phyloP scores from a whole-genome alignment of 92 coral and sea anemone genomes.

The Phenganax marumi region DNA sequence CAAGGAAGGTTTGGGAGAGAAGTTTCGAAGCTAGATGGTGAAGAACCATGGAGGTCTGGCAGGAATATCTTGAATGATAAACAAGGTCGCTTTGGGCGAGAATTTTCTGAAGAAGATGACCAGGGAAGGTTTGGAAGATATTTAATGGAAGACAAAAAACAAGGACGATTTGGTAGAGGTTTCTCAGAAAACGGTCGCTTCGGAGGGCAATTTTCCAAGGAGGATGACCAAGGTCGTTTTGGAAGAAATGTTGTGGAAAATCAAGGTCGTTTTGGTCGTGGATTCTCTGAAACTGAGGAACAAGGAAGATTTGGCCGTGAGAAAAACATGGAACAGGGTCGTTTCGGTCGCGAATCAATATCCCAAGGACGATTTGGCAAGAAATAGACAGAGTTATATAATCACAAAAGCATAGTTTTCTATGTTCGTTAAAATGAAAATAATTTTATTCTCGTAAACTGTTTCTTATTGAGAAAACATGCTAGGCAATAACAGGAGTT shows the following conservation, averaged over 20 bases:
- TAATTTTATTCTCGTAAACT: not conserved
- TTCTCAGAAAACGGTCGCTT: not conserved
- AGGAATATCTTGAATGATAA: not conserved
- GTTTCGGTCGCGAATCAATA: not conserved
- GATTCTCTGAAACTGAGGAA: not conserved
- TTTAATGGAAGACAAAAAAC: not conserved
- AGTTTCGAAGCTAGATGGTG: not conserved
- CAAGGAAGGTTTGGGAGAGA: conserved; percentile 27
- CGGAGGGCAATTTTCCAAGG: not conserved
- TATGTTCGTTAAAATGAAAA: not conserved
- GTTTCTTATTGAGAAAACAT: not conserved
- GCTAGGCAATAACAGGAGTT: not conserved
- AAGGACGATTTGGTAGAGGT: conserved; percentile 2
- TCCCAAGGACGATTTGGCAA: not conserved
- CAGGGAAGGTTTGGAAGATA: conserved; percentile 36
- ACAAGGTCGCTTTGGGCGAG: conserved; percentile 29
- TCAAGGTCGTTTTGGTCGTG: not conserved
- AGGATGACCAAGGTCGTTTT: not conserved
- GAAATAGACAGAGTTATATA: not conserved
- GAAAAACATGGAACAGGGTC: not conserved
- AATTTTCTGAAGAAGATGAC: not conserved
- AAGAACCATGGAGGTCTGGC: conserved; percentile 28
- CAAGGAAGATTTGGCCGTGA: not conserved
- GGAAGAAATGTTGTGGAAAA: not conserved
- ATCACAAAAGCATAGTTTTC: not conserved